Evolutionary conservation across 1,140 invertebrate genomes (phyloP), one percentile per base, ranked within the genome.

Genomic region (Drosophila kikkawai): DNA sequence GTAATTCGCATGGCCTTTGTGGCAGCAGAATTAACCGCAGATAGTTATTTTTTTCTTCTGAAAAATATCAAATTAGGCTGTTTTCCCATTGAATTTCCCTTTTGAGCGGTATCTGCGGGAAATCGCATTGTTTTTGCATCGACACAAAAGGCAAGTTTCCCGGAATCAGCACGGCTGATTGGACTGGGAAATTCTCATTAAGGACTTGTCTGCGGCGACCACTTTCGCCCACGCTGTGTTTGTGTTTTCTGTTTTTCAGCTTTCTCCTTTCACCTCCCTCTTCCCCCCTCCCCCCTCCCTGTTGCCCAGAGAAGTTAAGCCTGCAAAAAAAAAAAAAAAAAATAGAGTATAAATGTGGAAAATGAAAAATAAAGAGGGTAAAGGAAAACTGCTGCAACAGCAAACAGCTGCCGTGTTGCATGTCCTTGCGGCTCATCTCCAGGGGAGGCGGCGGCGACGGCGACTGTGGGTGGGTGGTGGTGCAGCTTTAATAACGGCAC

Each of bases 401-500:
- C 48, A 51, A 51, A 17, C 65, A 47, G 60, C 47, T 60, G 55
- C 39, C 34, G 53, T 64, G 44, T 61, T 75, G 60, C 42, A 56
- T 71, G 42, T 65, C 71, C 59, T 75, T 66, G 58, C 37, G 12
- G 22, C 47, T 71, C 47, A 26, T 55, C 61, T 44, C 61, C 65
- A 9, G 32, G 32, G 26, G 5, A 29, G 26, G 26, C 26, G 26
- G 26, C 6, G 29, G 51, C 17, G 26, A 4, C 26, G 26, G 26
- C 26, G 29, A 32, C 17, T 5, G 48, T 4, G 42, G n/a, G 3
- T 2, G 17, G 45, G 19, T n/a, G 59, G 53, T 41, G 53, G 71
- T 65, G 71, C 63, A 71, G 63, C 77, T 80, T 88, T 88, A 87
- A 88, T 88, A 80, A 68, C 48, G 67, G 68, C 63, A 45, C 69